phyloP scores from a whole-genome alignment of 2,888 invertebrate genomes.

The Parnassius smintheus region DNA sequence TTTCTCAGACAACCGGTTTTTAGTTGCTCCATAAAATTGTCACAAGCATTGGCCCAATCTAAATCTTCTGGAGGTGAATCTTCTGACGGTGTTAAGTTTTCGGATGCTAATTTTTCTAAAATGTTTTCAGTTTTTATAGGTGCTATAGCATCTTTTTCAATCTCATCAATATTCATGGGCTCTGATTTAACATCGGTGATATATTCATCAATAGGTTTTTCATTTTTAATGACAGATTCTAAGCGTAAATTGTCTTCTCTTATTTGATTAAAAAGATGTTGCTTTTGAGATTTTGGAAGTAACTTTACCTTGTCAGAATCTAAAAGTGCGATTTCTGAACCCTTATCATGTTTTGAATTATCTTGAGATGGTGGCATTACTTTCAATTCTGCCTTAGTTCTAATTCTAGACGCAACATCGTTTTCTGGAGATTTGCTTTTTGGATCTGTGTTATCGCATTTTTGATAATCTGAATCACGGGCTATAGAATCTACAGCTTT shows the following conservation, averaged over 20 bases:
- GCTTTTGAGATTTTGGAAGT: constrained; percentile 67
- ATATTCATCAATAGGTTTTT: constrained; percentile 74
- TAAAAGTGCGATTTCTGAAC: constrained; percentile 35
- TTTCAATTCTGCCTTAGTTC: constrained; percentile 93
- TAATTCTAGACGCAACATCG: constrained; percentile 86
- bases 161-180: constrained; percentile 84
- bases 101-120: constrained; percentile 45
- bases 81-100: constrained; percentile 32
- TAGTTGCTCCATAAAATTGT: constrained; percentile 89
- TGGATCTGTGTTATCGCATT: constrained; percentile 49
- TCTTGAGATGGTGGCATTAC: constrained; percentile 73
- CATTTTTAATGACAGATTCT: constrained; percentile 83
- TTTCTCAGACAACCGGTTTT: constrained; percentile 82
- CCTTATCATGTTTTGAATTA: constrained; percentile 46
- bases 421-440: constrained; percentile 70
- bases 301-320: constrained; percentile 54
- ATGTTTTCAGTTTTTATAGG: constrained; percentile 63
- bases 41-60: constrained; percentile 87
- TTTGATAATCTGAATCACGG: constrained; percentile 69
- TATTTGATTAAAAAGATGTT: constrained; percentile 74
- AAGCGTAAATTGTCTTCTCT: constrained; percentile 67
- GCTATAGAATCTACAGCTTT: constrained; percentile 85
- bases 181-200: constrained; percentile 84
- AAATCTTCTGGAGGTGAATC: constrained; percentile 42
- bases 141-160: constrained; percentile 80